These are phyloP conservation scores for Pyralis farinalis DNA, from an alignment of 2,888 invertebrate species.

Conservation along the genomic window DNA sequence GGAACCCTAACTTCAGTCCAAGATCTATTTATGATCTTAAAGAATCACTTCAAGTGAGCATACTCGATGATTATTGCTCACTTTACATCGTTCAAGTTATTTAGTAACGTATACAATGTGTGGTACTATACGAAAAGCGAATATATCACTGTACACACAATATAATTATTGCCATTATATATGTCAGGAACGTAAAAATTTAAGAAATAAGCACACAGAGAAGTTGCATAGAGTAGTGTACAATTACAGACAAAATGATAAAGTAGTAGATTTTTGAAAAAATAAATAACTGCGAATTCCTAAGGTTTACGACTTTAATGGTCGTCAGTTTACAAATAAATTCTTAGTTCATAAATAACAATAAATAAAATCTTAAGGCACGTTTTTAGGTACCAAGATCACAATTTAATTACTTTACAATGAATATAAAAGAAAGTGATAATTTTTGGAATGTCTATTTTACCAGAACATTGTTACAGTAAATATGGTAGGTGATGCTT, in stretches of 20 bases:
- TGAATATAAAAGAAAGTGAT: constrained; percentile 42
- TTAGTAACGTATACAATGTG: background rate
- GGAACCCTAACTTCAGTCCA: constrained; percentile 74
- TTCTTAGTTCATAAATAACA: constrained; percentile 73
- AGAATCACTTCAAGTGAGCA: constrained; percentile 10
- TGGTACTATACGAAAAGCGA: constrained; percentile 11
- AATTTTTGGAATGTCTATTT: constrained; percentile 69
- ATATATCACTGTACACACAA: too few relatives aligned
- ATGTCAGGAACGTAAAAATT: background rate
- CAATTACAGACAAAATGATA: background rate
- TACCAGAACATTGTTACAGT: constrained; percentile 27
- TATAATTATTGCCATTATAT: background rate
- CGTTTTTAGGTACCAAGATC: constrained; percentile 75
- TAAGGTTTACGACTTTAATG: constrained; percentile 43
- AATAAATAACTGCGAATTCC: background rate
- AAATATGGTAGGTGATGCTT: background rate
- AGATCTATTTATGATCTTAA: constrained; percentile 46
- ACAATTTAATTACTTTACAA: constrained; percentile 65
- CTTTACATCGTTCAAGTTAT: background rate
- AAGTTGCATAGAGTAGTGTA: background rate
- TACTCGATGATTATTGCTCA: background rate
- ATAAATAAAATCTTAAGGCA: constrained; percentile 80
- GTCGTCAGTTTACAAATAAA: constrained; percentile 72
- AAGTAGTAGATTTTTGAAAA: background rate
- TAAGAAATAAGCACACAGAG: background rate